Evolutionary conservation across 2,113 vertebrate genomes (phyloP).

Genomic region (Eptesicus fuscus): DNA sequence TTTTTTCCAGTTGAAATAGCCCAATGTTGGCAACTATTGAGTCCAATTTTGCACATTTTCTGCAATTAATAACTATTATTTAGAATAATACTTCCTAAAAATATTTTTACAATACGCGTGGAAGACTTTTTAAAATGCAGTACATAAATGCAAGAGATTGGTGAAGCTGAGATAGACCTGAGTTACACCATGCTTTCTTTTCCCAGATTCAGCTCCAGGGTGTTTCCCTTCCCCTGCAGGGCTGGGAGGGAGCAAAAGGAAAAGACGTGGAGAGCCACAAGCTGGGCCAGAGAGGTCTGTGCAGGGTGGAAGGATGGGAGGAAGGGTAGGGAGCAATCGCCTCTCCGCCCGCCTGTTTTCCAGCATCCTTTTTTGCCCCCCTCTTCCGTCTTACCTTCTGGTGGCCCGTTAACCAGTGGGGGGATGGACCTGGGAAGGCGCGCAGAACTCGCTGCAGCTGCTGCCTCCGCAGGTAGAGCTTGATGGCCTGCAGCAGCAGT

Average conservation of each 20-base stretch:
- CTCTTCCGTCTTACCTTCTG: constrained; percentile 56
- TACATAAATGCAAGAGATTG: background rate
- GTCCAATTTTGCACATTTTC: background rate
- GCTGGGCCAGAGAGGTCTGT: background rate
- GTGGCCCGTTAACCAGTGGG: constrained; percentile 82
- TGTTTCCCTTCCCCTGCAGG: background rate
- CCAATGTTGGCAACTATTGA: background rate
- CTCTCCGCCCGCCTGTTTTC: background rate
- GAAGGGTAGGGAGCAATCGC: background rate
- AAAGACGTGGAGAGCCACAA: background rate
- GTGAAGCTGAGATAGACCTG: background rate
- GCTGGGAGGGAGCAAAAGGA: background rate
- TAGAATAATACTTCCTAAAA: background rate
- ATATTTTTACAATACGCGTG: background rate
- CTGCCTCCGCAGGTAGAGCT: constrained; percentile 72
- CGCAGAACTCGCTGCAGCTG: constrained; percentile 60
- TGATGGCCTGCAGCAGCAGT: constrained; percentile 56
- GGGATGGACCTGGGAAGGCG: constrained; percentile 77
- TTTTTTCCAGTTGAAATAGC: background rate
- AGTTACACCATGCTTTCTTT: background rate
- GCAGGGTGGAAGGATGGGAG: background rate
- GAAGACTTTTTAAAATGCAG: background rate
- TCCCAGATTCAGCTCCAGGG: background rate
- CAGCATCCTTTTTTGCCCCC: background rate
- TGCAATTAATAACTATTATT: background rate